These are phyloP conservation scores for Aphyosemion australe DNA, from an alignment of 2,113 vertebrate genomes.

Conservation along the genomic window DNA sequence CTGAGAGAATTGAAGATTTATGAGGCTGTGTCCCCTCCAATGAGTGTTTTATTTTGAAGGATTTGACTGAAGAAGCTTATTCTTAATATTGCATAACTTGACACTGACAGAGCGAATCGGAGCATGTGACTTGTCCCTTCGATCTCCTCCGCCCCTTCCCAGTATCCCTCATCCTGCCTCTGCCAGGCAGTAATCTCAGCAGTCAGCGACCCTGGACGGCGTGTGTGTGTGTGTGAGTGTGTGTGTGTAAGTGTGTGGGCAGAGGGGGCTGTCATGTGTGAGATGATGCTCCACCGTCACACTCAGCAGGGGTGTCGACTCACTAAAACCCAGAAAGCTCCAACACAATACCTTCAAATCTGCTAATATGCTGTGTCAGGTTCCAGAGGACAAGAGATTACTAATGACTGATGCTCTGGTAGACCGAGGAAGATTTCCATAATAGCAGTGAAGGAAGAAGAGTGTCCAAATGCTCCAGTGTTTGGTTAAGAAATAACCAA, in stretches of 20 bases:
- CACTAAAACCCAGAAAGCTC: constrained; percentile 45
- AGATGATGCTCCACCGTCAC: constrained; percentile 46
- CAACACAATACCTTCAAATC: constrained; percentile 44
- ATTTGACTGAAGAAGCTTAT: constrained; percentile 27
- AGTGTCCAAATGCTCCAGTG: neutral
- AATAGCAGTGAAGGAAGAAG: neutral
- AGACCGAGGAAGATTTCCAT: constrained; percentile 2
- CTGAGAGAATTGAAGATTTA: neutral
- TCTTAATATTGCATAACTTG: constrained; percentile 54
- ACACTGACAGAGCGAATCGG: constrained; percentile 56
- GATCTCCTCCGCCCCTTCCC: constrained; percentile 46
- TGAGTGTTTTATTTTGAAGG: constrained; percentile 65
- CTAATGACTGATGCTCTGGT: constrained; percentile 7
- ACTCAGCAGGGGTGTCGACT: constrained; percentile 44
- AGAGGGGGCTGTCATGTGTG: constrained; percentile 34
- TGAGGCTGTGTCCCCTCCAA: neutral
- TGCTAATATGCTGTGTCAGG: constrained; percentile 33
- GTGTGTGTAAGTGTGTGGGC: constrained; percentile 27
- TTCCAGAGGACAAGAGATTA: constrained; percentile 32
- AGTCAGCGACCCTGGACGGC: constrained; percentile 23
- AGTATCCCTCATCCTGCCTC: constrained; percentile 33
- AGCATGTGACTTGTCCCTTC: constrained; percentile 65
- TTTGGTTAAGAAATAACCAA: too few species aligned
- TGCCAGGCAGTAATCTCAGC: constrained; percentile 39
- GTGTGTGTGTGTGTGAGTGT: constrained; percentile 19